Evolutionary conservation across 1,140 invertebrate species (phyloP).

Genomic region (Pemphigus obesinymphae): DNA sequence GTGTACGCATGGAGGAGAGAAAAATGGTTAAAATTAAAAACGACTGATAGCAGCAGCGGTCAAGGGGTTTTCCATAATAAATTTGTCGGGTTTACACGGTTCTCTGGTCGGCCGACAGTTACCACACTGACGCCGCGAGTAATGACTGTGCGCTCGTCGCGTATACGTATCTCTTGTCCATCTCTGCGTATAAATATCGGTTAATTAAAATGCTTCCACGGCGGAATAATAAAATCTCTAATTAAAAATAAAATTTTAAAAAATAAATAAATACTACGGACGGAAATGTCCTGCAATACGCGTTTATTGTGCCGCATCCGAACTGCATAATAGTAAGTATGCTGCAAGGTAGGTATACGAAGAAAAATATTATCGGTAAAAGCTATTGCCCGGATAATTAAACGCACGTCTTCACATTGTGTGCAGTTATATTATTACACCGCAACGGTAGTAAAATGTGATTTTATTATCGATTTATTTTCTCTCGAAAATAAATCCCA

Average conservation of each 20-base stretch:
- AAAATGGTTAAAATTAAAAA: neutral
- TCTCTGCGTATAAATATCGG: constrained; percentile 12
- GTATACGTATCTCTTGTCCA: neutral
- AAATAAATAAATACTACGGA: no score
- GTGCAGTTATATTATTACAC: no score
- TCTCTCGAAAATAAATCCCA: no score
- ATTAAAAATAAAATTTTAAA: neutral
- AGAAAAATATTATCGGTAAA: no score
- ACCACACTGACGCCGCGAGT: neutral
- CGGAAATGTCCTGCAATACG: no score
- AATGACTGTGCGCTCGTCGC: neutral
- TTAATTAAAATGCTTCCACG: neutral
- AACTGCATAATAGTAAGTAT: no score
- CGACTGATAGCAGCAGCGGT: neutral
- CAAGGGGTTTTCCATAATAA: neutral
- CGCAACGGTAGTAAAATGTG: no score
- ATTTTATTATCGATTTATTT: no score
- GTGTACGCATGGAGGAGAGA: neutral
- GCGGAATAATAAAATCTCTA: constrained; percentile 2
- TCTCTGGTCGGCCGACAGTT: neutral
- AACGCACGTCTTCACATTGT: no score
- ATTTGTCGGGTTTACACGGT: neutral
- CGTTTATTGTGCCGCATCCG: no score
- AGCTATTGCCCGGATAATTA: no score
- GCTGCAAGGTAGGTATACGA: no score